A percentile compares a stretch with the other conserved stretches of the same genome.
phyloP scores from a whole-genome alignment of 2,888 invertebrate species.

The Allolobophora icterica region DNA sequence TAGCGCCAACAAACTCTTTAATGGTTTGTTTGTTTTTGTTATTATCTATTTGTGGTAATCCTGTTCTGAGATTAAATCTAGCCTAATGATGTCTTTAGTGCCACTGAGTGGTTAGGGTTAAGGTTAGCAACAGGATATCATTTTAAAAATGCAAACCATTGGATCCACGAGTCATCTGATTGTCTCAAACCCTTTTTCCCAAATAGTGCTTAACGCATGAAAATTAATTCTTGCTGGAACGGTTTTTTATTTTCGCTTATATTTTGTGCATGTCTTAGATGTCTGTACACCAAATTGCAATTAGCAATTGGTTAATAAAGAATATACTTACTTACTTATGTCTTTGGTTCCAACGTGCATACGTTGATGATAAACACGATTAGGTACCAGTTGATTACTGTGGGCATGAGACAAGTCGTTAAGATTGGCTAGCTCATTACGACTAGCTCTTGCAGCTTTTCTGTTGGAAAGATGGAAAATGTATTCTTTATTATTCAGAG shows the following conservation, averaged over 20 bases:
- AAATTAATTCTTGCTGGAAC: too few relatives aligned
- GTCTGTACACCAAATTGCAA: too few relatives aligned
- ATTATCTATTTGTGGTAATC: neutral
- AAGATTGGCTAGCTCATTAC: too few relatives aligned
- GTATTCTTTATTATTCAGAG: neutral
- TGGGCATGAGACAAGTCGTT: too few relatives aligned
- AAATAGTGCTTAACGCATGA: too few relatives aligned
- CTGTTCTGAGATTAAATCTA: neutral
- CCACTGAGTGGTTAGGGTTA: neutral
- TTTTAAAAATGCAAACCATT: neutral
- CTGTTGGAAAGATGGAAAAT: neutral
- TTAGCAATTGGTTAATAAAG: too few relatives aligned
- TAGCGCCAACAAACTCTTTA: neutral
- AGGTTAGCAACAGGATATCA: neutral
- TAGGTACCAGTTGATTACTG: too few relatives aligned
- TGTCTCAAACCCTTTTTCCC: too few relatives aligned
- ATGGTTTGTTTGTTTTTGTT: constrained; percentile 28
- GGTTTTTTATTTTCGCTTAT: neutral
- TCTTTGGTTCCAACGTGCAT: neutral
- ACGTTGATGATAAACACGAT: neutral
- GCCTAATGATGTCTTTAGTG: neutral
- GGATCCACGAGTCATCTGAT: too few relatives aligned
- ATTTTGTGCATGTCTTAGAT: too few relatives aligned
- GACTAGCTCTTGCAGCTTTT: neutral
- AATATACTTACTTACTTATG: too few relatives aligned